Evolutionary conservation across 2,888 invertebrate genomes (phyloP).

Genomic region (Eupithecia subumbrata): DNA sequence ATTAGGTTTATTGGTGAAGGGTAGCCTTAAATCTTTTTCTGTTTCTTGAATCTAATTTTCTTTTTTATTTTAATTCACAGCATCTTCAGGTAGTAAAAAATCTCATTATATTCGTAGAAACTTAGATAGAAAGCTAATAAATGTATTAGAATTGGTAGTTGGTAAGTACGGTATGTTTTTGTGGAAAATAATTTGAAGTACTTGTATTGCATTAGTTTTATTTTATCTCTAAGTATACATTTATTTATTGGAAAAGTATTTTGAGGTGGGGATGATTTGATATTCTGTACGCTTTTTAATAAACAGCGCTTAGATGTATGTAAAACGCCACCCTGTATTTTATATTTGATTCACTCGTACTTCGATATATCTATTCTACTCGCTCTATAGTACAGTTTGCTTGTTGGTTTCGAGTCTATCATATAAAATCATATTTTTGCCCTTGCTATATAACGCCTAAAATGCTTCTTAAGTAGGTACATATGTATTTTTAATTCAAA

Average conservation of each 20-base stretch:
- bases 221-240: neutral
- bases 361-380: no score
- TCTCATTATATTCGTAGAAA: neutral
- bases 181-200: neutral
- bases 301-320: neutral
- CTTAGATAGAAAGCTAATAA: neutral
- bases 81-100: constrained; percentile 56
- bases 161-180: neutral
- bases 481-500: no score
- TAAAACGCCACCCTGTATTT: neutral
- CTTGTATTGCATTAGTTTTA: no score
- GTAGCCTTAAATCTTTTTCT: constrained; percentile 6
- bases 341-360: neutral
- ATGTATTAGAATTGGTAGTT: neutral
- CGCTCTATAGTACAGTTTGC: no score
- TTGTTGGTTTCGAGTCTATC: no score
- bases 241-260: neutral
- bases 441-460: no score
- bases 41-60: constrained; percentile 36
- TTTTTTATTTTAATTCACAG: constrained; percentile 55
- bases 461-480: no score
- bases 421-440: no score
- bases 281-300: neutral
- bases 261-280: neutral
- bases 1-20: neutral